Evolutionary conservation across 1,140 invertebrate species (phyloP).

Genomic region (Oedothorax gibbosus): DNA sequence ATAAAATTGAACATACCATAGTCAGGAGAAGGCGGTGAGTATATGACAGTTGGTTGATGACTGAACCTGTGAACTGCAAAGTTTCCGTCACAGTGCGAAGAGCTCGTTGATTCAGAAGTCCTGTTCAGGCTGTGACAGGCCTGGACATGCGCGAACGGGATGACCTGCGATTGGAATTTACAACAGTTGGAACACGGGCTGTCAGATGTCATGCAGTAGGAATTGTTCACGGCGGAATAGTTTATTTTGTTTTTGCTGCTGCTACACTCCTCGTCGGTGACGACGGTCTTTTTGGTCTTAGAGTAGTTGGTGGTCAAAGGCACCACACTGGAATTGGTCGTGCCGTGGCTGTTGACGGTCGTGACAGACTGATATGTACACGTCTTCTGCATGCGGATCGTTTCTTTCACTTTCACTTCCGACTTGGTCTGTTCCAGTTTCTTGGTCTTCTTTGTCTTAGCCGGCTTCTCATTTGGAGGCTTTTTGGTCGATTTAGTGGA

Average conservation of each 20-base stretch:
- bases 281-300: conserved; percentile 57
- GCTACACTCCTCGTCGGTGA: conserved; percentile 40
- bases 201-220: conserved; percentile 42
- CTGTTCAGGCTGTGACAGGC: conserved; percentile 32
- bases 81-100: conserved; percentile 48
- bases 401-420: conserved; percentile 56
- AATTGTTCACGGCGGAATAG: conserved; percentile 45
- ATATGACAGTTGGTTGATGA: conserved; percentile 44
- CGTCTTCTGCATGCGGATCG: conserved; percentile 53
- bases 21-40: conserved; percentile 32
- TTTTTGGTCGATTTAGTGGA: conserved; percentile 30
- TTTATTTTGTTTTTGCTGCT: conserved; percentile 46
- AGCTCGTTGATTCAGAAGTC: conserved; percentile 30
- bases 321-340: conserved; percentile 41
- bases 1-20: conserved; percentile 13
- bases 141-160: conserved; percentile 49
- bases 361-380: conserved; percentile 59
- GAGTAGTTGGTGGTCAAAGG: conserved; percentile 47
- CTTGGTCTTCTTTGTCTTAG: conserved; percentile 8
- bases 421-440: conserved; percentile 55
- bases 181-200: conserved; percentile 54
- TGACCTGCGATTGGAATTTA: conserved; percentile 35
- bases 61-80: conserved; percentile 45
- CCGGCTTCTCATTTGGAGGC: neutral
- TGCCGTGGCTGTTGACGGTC: conserved; percentile 40